Percentiles rank a stretch among this genome's conserved stretches.
Evolutionary conservation across 2,113 vertebrate species (phyloP).

Genomic region (Passer montanus): DNA sequence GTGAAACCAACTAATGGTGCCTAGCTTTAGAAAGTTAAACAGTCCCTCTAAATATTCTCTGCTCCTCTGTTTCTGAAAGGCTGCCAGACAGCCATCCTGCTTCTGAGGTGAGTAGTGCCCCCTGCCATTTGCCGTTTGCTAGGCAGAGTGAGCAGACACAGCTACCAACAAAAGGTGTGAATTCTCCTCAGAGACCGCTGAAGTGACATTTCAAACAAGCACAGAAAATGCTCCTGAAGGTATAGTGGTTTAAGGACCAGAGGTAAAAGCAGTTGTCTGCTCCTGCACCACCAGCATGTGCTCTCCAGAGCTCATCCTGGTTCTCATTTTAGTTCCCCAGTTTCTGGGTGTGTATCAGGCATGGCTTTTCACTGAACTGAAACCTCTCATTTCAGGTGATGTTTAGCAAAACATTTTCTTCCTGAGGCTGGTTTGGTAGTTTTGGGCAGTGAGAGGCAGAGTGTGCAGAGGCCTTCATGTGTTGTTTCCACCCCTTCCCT

Average conservation of each 20-base stretch:
- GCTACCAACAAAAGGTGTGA: neutral
- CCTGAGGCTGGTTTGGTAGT: neutral
- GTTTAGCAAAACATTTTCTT: neutral
- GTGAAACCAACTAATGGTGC: neutral
- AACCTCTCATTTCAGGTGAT: neutral
- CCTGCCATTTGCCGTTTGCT: neutral
- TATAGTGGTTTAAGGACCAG: neutral
- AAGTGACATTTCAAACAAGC: neutral
- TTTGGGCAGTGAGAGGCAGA: neutral
- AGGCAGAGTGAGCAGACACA: neutral
- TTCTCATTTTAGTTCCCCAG: neutral
- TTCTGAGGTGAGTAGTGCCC: neutral
- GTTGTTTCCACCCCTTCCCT: neutral
- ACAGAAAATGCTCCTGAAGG: neutral
- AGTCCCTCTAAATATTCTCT: neutral
- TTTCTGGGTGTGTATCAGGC: neutral
- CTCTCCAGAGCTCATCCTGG: neutral
- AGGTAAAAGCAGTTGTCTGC: neutral
- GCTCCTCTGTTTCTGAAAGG: neutral
- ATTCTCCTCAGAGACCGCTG: neutral
- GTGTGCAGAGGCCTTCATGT: accelerated
- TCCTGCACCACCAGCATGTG: accelerated
- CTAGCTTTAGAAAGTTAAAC: neutral
- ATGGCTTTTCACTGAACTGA: neutral
- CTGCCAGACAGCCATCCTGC: neutral